phyloP scores from a whole-genome alignment of 1,140 invertebrate genomes.

The Rhopalosiphum maidis region DNA sequence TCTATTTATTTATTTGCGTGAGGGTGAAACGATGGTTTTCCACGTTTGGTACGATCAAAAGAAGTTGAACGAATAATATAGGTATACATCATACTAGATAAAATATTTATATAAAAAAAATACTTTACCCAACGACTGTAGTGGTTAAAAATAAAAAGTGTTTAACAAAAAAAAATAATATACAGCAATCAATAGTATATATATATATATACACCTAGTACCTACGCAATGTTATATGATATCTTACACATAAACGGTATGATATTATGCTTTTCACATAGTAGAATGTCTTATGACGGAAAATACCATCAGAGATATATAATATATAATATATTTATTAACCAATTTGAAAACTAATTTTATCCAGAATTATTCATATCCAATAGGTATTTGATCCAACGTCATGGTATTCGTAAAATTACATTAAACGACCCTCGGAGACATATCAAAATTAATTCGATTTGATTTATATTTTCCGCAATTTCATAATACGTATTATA shows the following conservation, averaged over 20 bases:
- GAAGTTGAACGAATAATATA: neutral
- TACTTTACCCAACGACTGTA: neutral
- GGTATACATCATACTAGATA: neutral
- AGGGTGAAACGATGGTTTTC: slow-evolving; percentile 12
- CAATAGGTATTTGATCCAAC: neutral
- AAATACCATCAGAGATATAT: neutral
- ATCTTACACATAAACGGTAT: neutral
- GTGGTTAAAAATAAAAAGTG: neutral
- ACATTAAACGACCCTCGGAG: neutral
- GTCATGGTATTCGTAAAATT: neutral
- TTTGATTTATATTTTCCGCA: neutral
- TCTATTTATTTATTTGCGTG: neutral
- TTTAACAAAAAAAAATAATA: neutral
- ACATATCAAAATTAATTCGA: slow-evolving; percentile 14
- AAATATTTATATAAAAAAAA: neutral
- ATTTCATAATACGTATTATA: neutral
- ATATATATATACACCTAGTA: neutral
- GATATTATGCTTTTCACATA: neutral
- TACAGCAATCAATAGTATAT: neutral
- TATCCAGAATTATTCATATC: neutral
- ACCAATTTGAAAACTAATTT: neutral
- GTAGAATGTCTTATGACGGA: neutral
- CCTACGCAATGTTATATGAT: neutral
- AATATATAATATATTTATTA: neutral
- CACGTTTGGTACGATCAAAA: slow-evolving; percentile 50